phyloP scores from a whole-genome alignment of 2,888 invertebrate species.

The Exephanes ischioxanthus region DNA sequence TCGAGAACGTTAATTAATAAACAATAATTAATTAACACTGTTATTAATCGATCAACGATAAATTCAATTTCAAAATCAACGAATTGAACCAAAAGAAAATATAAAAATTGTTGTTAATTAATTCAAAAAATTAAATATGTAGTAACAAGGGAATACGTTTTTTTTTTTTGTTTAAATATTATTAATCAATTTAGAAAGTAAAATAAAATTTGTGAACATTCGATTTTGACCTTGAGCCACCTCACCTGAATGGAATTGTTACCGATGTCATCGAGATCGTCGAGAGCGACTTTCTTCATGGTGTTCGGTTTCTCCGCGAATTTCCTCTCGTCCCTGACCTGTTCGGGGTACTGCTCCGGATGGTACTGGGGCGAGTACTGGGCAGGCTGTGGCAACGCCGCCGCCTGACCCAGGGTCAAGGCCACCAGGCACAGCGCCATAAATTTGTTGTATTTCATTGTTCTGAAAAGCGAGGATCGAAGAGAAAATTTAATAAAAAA shows the following conservation, averaged over 20 bases:
- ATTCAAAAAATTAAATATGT: too few species aligned
- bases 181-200: too few species aligned
- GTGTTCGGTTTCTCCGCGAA: conserved; percentile 96
- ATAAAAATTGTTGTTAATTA: too few species aligned
- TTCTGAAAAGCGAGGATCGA: conserved; percentile 68
- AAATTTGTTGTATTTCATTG: conserved; percentile 89
- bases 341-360: conserved; percentile 80
- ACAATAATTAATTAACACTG: conserved; percentile 4
- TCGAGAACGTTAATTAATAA: conserved; percentile 2
- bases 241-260: conserved; percentile 84
- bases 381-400: conserved; percentile 81
- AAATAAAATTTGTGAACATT: too few species aligned
- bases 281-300: conserved; percentile 93
- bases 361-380: conserved; percentile 80
- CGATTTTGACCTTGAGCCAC: too few species aligned
- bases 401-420: conserved; percentile 85
- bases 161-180: too few species aligned
- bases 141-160: too few species aligned
- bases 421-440: conserved; percentile 90
- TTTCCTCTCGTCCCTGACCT: conserved; percentile 89
- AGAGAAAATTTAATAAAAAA: neutral
- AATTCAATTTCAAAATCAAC: too few species aligned
- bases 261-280: conserved; percentile 93
- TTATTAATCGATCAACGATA: neutral
- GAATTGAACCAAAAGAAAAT: too few species aligned